Evolutionary conservation across 2,888 invertebrate species (phyloP).

Genomic region (Drosophila helvetica): DNA sequence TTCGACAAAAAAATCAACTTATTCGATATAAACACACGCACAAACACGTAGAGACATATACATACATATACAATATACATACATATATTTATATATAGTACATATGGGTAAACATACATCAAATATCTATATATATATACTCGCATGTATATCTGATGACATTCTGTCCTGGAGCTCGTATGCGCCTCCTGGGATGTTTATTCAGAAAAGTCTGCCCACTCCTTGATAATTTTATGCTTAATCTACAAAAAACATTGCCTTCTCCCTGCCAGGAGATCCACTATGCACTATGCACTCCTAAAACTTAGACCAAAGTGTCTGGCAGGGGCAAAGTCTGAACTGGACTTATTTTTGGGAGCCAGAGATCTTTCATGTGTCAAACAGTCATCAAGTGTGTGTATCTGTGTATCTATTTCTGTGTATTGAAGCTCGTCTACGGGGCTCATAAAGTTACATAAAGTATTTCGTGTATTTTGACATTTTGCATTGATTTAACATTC

Average conservation of each 20-base stretch:
- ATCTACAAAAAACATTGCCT: not conserved
- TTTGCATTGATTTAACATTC: slow-evolving; percentile 35
- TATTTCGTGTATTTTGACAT: slow-evolving; percentile 19
- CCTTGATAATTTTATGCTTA: no score
- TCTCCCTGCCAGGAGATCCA: not conserved
- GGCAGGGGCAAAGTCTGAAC: not conserved
- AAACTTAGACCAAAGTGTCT: not conserved
- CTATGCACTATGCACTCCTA: not conserved
- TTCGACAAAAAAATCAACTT: slow-evolving; percentile 51
- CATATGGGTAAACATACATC: slow-evolving; percentile 5
- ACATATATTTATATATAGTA: slow-evolving; percentile 5
- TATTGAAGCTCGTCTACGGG: slow-evolving; percentile 32
- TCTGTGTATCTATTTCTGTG: not conserved
- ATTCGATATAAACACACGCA: slow-evolving; percentile 50
- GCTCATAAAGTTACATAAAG: slow-evolving; percentile 28
- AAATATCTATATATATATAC: not conserved
- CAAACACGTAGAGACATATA: slow-evolving; percentile 15
- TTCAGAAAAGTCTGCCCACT: no score
- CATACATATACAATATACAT: not conserved
- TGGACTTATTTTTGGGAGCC: not conserved
- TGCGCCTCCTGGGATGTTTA: no score
- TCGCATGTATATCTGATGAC: slow-evolving; percentile 3
- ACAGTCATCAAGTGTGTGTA: not conserved
- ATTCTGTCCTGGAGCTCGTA: no score
- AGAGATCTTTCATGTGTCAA: not conserved